Base-by-base conservation (phyloP, 1,140 invertebrate species). In the Hydropsyche tenuis region DNA sequence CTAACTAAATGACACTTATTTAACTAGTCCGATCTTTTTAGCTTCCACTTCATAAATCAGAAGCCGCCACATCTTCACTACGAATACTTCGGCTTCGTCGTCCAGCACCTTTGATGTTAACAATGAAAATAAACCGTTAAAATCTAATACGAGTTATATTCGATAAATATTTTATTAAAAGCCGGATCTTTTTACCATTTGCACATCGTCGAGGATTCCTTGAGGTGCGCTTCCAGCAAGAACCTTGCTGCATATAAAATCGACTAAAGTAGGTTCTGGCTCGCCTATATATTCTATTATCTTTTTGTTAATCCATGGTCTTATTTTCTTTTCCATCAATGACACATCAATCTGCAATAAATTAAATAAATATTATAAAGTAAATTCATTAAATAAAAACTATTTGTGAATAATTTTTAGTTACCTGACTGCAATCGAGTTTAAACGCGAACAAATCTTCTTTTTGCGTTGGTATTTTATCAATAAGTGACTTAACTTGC, bases 221-320 rank as follows among this genome's bases (percentile, higher is more conserved):
- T 96, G 93, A 45, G 98, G 96, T 77, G 92, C 89, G 80, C 94
- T 96, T 69, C 95, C 94, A 48, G 93, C 93, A 84, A 97, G 89
- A 64, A 99, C 95, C 88, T 99, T 98, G 78, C 96, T 96, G 87
- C 97, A 99, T 81, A 99, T 99, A 87, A 99, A 99, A 86, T 99
- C 96, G 11, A 98, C 96, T 66, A 99, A 86, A 11, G 96, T 97
- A n/a, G 95, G 95, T 85, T 99, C 98, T 45, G 97, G 97, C 84
- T 99, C 98, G 53, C 98, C 98, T 81, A 99, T 99, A 85, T 99
- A 99, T 87, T 99, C 97, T 75, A 98, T 93, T 75, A 99, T 99
- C 86, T 99, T 99, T 85, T 99, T 99, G 85, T 98, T 98, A 72
- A 99, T 97, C 98, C 98, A 99, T 62, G 97, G 97, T 78, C 96